phyloP scores from a whole-genome alignment of 2,797 vertebrate genomes.

The Phrynocephalus vlangalii region DNA sequence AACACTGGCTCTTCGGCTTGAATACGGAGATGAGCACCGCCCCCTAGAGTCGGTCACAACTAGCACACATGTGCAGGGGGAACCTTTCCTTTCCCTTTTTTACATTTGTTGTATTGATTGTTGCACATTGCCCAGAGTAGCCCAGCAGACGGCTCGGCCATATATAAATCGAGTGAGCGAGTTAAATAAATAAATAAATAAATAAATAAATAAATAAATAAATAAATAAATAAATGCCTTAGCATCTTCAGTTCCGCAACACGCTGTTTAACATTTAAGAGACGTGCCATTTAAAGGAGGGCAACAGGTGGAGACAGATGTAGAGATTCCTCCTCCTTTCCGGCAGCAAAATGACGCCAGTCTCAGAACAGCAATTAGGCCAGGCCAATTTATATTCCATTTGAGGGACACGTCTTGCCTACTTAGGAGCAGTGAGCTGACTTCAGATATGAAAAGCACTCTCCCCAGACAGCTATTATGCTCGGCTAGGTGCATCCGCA shows the following conservation, averaged over 20 bases:
- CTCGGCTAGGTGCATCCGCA: accelerated
- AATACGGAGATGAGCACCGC: too few species aligned
- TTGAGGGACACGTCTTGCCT: background rate
- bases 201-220: too few species aligned
- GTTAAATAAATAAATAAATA: too few species aligned
- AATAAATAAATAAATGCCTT: too few species aligned
- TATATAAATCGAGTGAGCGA: too few species aligned
- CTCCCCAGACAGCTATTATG: conserved; percentile 1
- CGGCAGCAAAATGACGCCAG: background rate
- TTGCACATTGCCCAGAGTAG: too few species aligned
- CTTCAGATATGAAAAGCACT: background rate
- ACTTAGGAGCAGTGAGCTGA: background rate
- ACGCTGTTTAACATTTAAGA: background rate
- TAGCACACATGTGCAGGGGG: too few species aligned
- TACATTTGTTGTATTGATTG: too few species aligned
- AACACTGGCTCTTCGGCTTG: too few species aligned
- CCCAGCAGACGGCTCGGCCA: too few species aligned
- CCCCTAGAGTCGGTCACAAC: too few species aligned
- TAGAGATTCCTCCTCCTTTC: background rate
- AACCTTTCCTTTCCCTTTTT: too few species aligned
- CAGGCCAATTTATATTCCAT: background rate
- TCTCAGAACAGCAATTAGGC: background rate
- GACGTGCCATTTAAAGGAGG: background rate
- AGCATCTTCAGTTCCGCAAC: background rate
- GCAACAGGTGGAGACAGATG: background rate